A percentile compares a stretch with the other conserved stretches of the same genome.
Evolutionary conservation across 2,113 vertebrate genomes (phyloP).

Genomic region (Peucedramus taeniatus): DNA sequence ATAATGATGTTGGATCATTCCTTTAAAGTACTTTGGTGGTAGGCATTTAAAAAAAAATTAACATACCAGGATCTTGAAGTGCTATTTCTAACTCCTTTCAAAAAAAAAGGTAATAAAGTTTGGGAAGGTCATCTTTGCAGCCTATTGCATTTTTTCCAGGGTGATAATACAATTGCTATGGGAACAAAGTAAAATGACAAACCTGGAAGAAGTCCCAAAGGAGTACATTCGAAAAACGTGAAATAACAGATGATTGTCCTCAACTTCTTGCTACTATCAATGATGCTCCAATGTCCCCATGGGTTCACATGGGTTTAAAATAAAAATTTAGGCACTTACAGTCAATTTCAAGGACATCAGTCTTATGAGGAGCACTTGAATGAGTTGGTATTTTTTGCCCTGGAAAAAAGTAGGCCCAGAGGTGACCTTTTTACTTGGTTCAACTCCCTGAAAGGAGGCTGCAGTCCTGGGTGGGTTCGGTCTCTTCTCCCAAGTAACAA

Average conservation of each 20-base stretch:
- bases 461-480: fast-evolving
- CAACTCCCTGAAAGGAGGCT: background rate
- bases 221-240: background rate
- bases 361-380: background rate
- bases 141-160: background rate
- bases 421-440: fast-evolving
- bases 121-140: background rate
- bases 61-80: background rate
- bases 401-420: background rate
- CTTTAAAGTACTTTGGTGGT: background rate
- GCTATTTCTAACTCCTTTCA: background rate
- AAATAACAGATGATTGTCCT: background rate
- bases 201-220: background rate
- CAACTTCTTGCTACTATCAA: background rate
- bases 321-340: background rate
- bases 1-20: conserved; percentile 38
- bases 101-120: background rate
- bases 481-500: background rate
- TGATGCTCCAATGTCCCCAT: background rate
- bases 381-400: background rate
- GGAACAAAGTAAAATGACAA: background rate
- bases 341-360: background rate
- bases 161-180: background rate
- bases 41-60: background rate
- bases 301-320: background rate